Evolutionary conservation across 2,113 vertebrate genomes (phyloP).

Genomic region (Hypanus sabinus): DNA sequence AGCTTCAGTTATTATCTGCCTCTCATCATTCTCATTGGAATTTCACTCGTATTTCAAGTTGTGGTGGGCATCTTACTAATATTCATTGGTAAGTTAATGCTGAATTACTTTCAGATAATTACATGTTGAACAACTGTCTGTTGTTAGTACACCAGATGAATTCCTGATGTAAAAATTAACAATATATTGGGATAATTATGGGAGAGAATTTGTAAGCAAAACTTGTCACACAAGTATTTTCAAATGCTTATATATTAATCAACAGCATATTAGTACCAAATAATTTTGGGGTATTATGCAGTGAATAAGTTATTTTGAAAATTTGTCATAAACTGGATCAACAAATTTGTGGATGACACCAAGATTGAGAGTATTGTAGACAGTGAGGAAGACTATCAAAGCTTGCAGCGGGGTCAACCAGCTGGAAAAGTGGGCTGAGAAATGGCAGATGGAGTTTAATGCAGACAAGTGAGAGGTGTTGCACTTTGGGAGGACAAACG

Average conservation of each 20-base stretch:
- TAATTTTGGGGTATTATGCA: neutral
- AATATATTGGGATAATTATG: neutral
- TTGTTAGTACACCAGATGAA: neutral
- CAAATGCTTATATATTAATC: neutral
- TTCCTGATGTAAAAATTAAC: neutral
- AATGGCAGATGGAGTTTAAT: no score
- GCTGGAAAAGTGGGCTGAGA: no score
- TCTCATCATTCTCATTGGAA: conserved; percentile 75
- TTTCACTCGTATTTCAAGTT: conserved; percentile 79
- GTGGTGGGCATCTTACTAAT: conserved; percentile 83
- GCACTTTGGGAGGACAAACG: no score
- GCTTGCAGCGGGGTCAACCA: no score
- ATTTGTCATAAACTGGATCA: no score
- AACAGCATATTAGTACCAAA: neutral
- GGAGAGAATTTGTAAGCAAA: neutral
- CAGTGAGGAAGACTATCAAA: no score
- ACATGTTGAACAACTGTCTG: neutral
- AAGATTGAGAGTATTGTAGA: no score
- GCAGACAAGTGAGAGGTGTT: no score
- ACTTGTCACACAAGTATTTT: neutral
- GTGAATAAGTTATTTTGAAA: neutral
- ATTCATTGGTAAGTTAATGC: conserved; percentile 74
- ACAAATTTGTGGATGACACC: no score
- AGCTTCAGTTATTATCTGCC: conserved; percentile 68
- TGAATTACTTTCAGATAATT: neutral